Percentiles rank a stretch among this genome's conserved stretches.
Evolutionary conservation across 2,888 invertebrate species (phyloP).

Genomic region (Cephus rjabovi): DNA sequence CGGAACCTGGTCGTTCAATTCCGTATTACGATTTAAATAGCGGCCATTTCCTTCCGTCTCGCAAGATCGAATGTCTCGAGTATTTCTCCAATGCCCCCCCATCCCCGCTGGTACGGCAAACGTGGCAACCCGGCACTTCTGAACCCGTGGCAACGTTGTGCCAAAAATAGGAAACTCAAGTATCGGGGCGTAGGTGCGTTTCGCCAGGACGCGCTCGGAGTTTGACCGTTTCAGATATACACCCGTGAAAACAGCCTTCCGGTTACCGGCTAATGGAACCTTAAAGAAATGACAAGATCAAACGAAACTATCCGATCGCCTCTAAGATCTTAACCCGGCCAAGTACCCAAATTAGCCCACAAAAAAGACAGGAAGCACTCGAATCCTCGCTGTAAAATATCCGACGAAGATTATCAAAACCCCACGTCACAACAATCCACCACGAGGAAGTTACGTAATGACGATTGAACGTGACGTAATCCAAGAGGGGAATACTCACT

Average conservation of each 20-base stretch:
- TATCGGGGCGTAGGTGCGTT: slow-evolving; percentile 20
- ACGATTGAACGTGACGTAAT: background rate
- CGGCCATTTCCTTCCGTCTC: background rate
- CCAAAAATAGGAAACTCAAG: slow-evolving; percentile 34
- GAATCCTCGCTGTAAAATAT: background rate
- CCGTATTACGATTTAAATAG: background rate
- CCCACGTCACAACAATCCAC: background rate
- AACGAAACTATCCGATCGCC: background rate
- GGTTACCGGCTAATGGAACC: background rate
- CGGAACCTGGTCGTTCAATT: background rate
- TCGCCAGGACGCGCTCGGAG: background rate
- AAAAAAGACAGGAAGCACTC: background rate
- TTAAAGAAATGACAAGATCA: background rate
- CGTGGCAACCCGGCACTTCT: background rate
- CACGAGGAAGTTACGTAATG: background rate
- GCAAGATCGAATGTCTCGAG: background rate
- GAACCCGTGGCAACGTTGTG: slow-evolving; percentile 27
- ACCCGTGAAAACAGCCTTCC: background rate
- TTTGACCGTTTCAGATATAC: background rate
- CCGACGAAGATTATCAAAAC: background rate
- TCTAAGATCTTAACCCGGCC: background rate
- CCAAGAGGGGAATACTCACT: background rate
- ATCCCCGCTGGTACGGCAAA: background rate
- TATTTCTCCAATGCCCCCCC: background rate
- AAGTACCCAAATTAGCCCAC: background rate